Conservation (phyloP, 2,888 invertebrate genomes). For the Cephus pulcher region DNA sequence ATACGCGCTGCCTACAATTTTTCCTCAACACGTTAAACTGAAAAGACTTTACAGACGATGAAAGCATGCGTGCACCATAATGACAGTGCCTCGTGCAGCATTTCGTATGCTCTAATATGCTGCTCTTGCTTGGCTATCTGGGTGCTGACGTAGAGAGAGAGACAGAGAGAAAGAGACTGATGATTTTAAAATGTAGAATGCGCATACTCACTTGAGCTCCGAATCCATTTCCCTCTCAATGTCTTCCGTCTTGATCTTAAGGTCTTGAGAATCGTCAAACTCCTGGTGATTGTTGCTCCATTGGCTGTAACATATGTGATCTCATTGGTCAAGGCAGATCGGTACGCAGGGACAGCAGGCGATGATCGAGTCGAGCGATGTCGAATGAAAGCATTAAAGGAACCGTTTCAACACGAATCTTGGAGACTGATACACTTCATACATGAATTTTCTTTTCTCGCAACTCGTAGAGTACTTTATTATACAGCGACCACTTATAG, state of each 20-base stretch:
- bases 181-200: not conserved
- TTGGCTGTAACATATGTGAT: conserved; percentile 31
- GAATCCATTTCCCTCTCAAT: not conserved
- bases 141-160: no score
- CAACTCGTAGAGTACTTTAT: not conserved
- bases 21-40: no score
- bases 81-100: no score
- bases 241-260: conserved; percentile 25
- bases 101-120: no score
- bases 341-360: not conserved
- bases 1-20: no score
- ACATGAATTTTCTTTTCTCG: not conserved
- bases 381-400: not conserved
- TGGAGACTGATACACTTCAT: not conserved
- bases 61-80: no score
- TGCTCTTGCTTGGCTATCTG: no score
- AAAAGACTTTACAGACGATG: no score
- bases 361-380: not conserved
- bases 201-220: not conserved
- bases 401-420: not conserved
- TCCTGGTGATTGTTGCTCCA: conserved; percentile 26
- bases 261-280: conserved; percentile 20
- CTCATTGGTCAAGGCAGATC: not conserved
- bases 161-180: not conserved
- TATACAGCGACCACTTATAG: not conserved